Percentiles rank a stretch among this genome's conserved stretches.
These are phyloP conservation scores for Rhodophaea formosa DNA, from an alignment of 2,888 invertebrate species.

Conservation along the genomic window DNA sequence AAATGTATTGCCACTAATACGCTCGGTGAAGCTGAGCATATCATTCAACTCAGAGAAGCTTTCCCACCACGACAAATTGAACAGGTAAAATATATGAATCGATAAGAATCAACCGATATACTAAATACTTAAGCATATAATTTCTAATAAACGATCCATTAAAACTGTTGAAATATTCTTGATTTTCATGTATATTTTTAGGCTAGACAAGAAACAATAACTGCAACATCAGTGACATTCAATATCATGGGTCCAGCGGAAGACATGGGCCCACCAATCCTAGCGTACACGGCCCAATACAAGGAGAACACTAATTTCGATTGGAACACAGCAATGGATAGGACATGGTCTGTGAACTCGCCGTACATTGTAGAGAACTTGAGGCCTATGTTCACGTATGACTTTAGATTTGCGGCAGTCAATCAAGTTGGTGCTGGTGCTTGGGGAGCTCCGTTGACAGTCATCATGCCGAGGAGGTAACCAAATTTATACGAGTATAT, in stretches of 20 bases:
- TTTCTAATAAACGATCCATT: too few relatives aligned
- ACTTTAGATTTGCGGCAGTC: conserved; percentile 91
- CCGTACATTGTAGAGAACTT: conserved; percentile 91
- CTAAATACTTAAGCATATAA: too few relatives aligned
- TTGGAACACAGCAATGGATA: conserved; percentile 86
- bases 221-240: conserved; percentile 92
- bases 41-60: conserved; percentile 88
- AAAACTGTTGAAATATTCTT: background rate
- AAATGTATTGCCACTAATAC: conserved; percentile 91
- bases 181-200: conserved; percentile 48
- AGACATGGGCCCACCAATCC: conserved; percentile 88
- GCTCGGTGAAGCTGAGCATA: conserved; percentile 84
- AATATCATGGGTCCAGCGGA: conserved; percentile 87
- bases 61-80: conserved; percentile 84
- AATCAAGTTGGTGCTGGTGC: conserved; percentile 91
- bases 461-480: conserved; percentile 87
- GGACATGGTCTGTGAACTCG: conserved; percentile 90
- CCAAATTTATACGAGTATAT: background rate
- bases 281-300: conserved; percentile 88
- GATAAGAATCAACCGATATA: background rate
- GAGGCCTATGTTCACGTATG: conserved; percentile 87
- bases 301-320: conserved; percentile 84
- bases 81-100: conserved; percentile 53
- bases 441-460: conserved; percentile 84
- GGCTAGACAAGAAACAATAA: conserved; percentile 85